These are phyloP conservation scores for Philypnodon macrostomus DNA, from an alignment of 2,797 vertebrate genomes.

Conservation along the genomic window DNA sequence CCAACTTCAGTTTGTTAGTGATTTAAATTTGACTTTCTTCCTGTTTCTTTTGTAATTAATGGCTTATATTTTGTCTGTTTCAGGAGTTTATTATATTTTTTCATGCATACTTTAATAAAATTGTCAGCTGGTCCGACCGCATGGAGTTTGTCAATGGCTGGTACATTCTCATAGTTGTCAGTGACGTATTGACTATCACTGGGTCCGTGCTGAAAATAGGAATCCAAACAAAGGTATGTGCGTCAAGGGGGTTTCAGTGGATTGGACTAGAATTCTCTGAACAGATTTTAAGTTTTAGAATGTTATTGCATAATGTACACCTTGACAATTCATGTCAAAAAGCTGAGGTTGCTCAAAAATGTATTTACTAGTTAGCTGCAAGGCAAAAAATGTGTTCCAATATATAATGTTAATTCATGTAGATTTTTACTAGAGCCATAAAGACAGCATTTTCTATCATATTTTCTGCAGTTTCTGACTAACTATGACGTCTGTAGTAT, in stretches of 20 bases:
- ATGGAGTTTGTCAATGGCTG: slow-evolving; percentile 95
- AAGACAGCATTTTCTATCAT: too few species aligned
- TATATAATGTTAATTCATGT: too few species aligned
- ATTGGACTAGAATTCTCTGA: too few species aligned
- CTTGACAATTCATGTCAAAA: too few species aligned
- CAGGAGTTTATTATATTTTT: slow-evolving; percentile 89
- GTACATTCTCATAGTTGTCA: slow-evolving; percentile 90
- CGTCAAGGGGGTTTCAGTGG: background rate
- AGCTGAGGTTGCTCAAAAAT: too few species aligned
- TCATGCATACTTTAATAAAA: slow-evolving; percentile 79
- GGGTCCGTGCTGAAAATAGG: slow-evolving; percentile 92
- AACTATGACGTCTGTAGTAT: slow-evolving; percentile 94
- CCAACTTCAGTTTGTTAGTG: slow-evolving; percentile 86
- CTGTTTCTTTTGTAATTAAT: background rate
- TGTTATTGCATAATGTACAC: background rate
- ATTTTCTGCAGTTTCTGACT: slow-evolving; percentile 80
- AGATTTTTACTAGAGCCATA: too few species aligned
- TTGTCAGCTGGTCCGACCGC: slow-evolving; percentile 82
- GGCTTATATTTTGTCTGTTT: slow-evolving; percentile 16
- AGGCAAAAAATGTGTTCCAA: too few species aligned
- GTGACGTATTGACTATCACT: slow-evolving; percentile 84
- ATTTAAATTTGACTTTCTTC: background rate
- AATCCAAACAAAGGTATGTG: slow-evolving; percentile 90
- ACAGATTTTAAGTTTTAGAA: background rate
- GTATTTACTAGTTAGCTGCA: too few species aligned